Conservation (phyloP, 2,113 vertebrate genomes). For the Saimiri boliviensis region DNA sequence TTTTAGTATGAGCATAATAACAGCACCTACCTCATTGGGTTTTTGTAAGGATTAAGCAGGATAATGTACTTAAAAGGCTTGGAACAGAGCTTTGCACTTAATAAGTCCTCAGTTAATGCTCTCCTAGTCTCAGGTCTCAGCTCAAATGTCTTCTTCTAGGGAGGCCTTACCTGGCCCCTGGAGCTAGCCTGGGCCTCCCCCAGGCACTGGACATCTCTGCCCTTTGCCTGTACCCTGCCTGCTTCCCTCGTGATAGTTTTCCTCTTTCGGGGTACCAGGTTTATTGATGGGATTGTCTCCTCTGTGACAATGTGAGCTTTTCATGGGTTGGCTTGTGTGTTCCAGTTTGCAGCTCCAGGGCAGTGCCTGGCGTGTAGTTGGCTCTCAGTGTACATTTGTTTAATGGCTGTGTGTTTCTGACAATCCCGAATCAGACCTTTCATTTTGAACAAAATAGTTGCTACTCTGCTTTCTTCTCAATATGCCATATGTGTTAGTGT, state of each 20-base stretch:
- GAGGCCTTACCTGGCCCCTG: neutral
- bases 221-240: neutral
- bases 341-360: neutral
- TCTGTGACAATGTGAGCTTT: rapidly evolving
- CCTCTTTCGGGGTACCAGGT: neutral
- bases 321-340: neutral
- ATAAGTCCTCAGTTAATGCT: neutral
- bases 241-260: rapidly evolving
- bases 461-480: neutral
- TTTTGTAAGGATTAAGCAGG: neutral
- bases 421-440: neutral
- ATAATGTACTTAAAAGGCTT: neutral
- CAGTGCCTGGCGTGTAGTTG: rapidly evolving
- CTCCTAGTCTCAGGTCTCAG: neutral
- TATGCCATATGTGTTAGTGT: rapidly evolving
- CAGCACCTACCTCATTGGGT: neutral
- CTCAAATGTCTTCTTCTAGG: neutral
- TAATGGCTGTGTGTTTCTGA: neutral
- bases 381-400: rapidly evolving
- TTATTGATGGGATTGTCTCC: neutral
- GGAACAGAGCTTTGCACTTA: neutral
- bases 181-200: neutral
- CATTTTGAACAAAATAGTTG: neutral
- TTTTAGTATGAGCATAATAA: neutral
- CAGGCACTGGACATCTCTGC: neutral